These are phyloP conservation scores for Pyrrhosoma nymphula DNA, from an alignment of 2,888 invertebrate species.

Conservation along the genomic window DNA sequence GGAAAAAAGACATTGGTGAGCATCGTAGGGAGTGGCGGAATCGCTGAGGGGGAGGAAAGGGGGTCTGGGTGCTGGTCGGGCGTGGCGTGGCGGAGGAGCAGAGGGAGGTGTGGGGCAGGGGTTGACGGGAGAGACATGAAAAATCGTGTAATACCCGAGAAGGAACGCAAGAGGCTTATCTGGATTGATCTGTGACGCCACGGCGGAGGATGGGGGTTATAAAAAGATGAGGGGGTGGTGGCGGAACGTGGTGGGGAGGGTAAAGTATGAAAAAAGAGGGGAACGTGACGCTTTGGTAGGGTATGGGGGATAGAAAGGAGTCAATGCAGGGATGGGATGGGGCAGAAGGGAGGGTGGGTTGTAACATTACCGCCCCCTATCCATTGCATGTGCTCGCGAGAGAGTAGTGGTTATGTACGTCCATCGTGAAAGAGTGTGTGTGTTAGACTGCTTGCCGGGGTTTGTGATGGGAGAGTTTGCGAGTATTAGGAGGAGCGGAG, in stretches of 20 bases:
- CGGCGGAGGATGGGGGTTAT: neutral
- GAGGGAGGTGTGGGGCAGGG: neutral
- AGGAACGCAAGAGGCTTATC: conserved; percentile 42
- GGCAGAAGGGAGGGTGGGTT: neutral
- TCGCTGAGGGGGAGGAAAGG: neutral
- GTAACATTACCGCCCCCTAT: neutral
- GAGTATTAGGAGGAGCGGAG: conserved; percentile 1
- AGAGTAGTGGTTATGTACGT: neutral
- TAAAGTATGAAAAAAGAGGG: neutral
- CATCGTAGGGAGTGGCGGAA: neutral
- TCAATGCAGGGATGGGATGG: neutral
- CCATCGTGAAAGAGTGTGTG: neutral
- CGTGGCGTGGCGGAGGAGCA: neutral
- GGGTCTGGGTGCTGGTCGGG: neutral
- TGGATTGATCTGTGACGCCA: conserved; percentile 48
- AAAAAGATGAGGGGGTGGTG: too few relatives aligned
- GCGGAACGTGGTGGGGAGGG: neutral
- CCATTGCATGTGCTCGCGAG: neutral
- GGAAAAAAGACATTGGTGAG: neutral
- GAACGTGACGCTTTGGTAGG: neutral
- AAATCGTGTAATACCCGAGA: conserved; percentile 22
- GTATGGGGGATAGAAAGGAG: neutral
- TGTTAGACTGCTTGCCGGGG: neutral
- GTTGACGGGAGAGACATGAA: neutral
- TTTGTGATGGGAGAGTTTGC: conserved; percentile 18